A percentile compares a stretch with the other conserved stretches of the same genome.
Evolutionary conservation across 2,113 vertebrate species (phyloP).

Genomic region (Hippoglossus stenolepis): DNA sequence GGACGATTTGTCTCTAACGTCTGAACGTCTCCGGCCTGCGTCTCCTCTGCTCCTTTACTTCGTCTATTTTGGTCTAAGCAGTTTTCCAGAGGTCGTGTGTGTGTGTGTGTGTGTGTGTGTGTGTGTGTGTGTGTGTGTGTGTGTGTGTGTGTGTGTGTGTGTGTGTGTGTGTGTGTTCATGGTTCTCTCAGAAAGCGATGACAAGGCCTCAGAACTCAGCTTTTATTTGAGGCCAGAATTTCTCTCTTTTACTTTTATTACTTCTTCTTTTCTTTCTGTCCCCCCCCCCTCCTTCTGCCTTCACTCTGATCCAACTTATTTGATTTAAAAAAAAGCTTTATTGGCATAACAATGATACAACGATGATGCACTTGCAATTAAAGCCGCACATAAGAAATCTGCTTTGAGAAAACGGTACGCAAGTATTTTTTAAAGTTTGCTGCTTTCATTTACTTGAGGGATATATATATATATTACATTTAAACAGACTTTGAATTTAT

Average conservation of each 20-base stretch:
- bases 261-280: constrained; percentile 41
- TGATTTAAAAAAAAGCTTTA: constrained; percentile 10
- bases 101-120: constrained; percentile 38
- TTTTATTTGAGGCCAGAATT: constrained; percentile 65
- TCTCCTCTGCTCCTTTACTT: constrained; percentile 8
- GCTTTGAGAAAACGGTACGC: not conserved
- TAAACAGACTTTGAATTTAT: too few species aligned
- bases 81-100: constrained; percentile 65
- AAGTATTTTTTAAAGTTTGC: too few species aligned
- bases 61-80: constrained; percentile 58
- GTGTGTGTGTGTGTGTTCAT: constrained; percentile 33
- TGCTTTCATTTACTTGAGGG: too few species aligned
- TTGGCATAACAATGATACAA: not conserved
- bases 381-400: not conserved
- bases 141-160: constrained; percentile 40
- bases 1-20: not conserved
- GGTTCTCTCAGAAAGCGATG: constrained; percentile 73
- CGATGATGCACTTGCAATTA: not conserved
- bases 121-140: constrained; percentile 43
- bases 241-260: constrained; percentile 58
- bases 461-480: too few species aligned
- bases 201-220: constrained; percentile 69
- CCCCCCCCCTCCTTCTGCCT: constrained; percentile 10
- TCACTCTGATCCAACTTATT: constrained; percentile 23
- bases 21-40: not conserved